Conservation (phyloP, 2,888 invertebrate genomes). For the Lepidonotus clava region DNA sequence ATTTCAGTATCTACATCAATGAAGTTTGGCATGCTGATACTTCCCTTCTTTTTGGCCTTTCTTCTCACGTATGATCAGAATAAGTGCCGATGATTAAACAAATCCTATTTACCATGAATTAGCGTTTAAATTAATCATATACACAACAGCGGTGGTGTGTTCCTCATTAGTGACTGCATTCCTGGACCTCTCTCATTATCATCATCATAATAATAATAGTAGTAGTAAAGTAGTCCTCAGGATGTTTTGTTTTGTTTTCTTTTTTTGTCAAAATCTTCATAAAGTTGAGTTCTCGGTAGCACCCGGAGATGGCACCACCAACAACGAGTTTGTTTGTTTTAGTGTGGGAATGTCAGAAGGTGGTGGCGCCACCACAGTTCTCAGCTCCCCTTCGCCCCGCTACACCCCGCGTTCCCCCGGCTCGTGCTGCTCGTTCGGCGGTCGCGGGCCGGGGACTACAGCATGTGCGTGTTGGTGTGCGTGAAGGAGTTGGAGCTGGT, state of each 20-base stretch:
- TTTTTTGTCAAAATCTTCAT: no score
- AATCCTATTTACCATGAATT: background rate
- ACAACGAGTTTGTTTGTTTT: background rate
- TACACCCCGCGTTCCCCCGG: background rate
- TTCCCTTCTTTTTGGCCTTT: constrained; percentile 21
- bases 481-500: constrained; percentile 87
- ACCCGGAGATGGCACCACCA: constrained; percentile 51
- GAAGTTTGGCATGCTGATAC: constrained; percentile 26
- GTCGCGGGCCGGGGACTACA: constrained; percentile 8
- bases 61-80: background rate
- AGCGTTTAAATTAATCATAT: constrained; percentile 1
- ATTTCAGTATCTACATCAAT: constrained; percentile 25
- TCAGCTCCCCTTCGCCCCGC: background rate
- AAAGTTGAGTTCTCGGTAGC: constrained; percentile 35
- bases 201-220: background rate
- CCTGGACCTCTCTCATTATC: background rate
- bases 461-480: constrained; percentile 53
- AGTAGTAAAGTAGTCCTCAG: no score
- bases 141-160: constrained; percentile 41
- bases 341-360: constrained; percentile 46
- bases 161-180: constrained; percentile 2
- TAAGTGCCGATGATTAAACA: constrained; percentile 12
- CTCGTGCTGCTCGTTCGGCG: background rate
- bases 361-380: constrained; percentile 26
- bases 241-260: no score